Evolutionary conservation across 2,888 invertebrate species (phyloP).

Genomic region (Drosophila algonquin): DNA sequence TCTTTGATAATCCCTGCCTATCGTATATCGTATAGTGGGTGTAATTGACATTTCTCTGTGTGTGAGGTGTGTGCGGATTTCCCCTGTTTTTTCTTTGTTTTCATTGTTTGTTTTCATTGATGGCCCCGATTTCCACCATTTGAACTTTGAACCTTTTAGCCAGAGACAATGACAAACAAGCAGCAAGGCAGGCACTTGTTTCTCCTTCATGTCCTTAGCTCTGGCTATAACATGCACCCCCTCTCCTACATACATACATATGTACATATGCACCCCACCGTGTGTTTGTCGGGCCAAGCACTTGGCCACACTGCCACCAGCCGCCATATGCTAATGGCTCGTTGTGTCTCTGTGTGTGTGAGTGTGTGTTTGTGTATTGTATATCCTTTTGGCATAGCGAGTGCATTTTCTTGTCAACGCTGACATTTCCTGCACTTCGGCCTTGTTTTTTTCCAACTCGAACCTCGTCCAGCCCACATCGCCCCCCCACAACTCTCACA

Average conservation of each 20-base stretch:
- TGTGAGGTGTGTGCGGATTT: background rate
- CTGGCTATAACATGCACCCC: slow-evolving; percentile 32
- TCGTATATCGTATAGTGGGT: background rate
- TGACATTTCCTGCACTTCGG: slow-evolving; percentile 78
- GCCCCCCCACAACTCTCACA: background rate
- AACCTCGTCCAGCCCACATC: background rate
- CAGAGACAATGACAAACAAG: slow-evolving; percentile 28
- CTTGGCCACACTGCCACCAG: slow-evolving; percentile 1
- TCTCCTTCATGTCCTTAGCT: slow-evolving; percentile 19
- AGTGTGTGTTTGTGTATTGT: slow-evolving; percentile 54
- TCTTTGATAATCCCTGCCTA: background rate
- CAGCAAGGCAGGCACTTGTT: background rate
- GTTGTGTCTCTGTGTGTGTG: slow-evolving; percentile 21
- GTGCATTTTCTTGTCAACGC: slow-evolving; percentile 78
- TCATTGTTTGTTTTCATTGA: slow-evolving; percentile 42
- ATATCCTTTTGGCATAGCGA: slow-evolving; percentile 70
- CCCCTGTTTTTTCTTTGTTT: slow-evolving; percentile 21
- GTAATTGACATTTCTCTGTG: background rate
- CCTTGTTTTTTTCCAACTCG: slow-evolving; percentile 59
- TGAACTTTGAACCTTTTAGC: slow-evolving; percentile 73
- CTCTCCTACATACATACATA: background rate
- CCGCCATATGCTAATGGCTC: slow-evolving; percentile 62
- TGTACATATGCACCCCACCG: background rate
- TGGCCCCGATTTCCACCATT: slow-evolving; percentile 43
- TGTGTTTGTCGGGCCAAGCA: slow-evolving; percentile 3